Evolutionary conservation across 2,888 invertebrate genomes (phyloP).

Genomic region (Lacanobia wlatinum): DNA sequence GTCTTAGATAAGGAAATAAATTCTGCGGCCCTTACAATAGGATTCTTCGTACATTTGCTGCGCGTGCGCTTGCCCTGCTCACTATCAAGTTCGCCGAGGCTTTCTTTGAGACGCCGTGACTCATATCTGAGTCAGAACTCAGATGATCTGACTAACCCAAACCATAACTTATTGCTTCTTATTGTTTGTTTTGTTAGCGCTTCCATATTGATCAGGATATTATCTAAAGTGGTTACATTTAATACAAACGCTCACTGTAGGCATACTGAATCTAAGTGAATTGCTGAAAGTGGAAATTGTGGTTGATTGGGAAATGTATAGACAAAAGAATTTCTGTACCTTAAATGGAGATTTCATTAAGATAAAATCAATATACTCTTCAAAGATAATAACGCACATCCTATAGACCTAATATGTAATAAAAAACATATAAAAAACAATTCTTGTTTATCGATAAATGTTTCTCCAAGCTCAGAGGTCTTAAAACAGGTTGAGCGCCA

Average conservation of each 20-base stretch:
- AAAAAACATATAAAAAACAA: slow-evolving; percentile 32
- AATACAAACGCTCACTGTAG: neutral
- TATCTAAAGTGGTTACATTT: slow-evolving; percentile 17
- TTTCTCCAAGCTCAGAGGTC: slow-evolving; percentile 74
- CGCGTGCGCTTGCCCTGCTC: slow-evolving; percentile 69
- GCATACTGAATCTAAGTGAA: neutral
- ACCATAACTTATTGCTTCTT: slow-evolving; percentile 58
- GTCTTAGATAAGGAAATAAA: slow-evolving; percentile 84
- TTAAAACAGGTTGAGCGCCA: slow-evolving; percentile 78
- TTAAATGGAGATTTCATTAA: neutral
- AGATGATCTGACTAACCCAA: slow-evolving; percentile 73
- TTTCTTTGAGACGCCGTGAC: slow-evolving; percentile 82
- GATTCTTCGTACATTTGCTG: slow-evolving; percentile 83
- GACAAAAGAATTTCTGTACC: neutral
- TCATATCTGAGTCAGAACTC: slow-evolving; percentile 84
- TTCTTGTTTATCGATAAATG: slow-evolving; percentile 59
- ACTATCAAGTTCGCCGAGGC: slow-evolving; percentile 75
- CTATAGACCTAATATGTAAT: slow-evolving; percentile 23
- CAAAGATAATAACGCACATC: slow-evolving; percentile 10
- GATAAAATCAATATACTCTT: slow-evolving; percentile 8
- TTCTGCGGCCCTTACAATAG: slow-evolving; percentile 84
- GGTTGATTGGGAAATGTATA: neutral
- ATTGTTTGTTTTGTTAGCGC: slow-evolving; percentile 53
- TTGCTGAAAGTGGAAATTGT: neutral
- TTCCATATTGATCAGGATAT: slow-evolving; percentile 43